phyloP scores from a whole-genome alignment of 2,888 invertebrate genomes.

The Argyra leucocephala region DNA sequence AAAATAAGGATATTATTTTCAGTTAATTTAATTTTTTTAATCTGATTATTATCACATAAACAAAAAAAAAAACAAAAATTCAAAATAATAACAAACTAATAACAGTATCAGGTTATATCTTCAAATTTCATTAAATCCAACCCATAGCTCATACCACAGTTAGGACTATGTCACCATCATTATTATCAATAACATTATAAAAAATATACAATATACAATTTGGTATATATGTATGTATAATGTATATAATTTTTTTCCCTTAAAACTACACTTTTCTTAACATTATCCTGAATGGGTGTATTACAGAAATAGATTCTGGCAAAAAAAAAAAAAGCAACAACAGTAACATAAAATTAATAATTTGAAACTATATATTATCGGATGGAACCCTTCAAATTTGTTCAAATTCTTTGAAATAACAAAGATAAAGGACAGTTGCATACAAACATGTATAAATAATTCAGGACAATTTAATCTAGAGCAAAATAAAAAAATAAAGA shows the following conservation, averaged over 20 bases:
- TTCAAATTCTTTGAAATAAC: too few relatives aligned
- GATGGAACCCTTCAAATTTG: background rate
- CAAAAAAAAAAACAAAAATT: background rate
- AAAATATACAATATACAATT: background rate
- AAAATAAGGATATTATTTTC: conserved; percentile 1
- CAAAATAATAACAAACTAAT: background rate
- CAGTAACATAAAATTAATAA: too few relatives aligned
- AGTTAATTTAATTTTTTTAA: background rate
- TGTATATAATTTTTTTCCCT: too few relatives aligned
- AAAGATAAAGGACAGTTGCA: too few relatives aligned
- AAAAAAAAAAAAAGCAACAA: too few relatives aligned
- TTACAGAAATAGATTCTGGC: too few relatives aligned
- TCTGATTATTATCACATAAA: background rate
- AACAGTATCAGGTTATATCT: background rate
- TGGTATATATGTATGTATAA: too few relatives aligned
- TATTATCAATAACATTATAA: background rate
- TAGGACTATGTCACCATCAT: background rate
- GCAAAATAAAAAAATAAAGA: too few relatives aligned
- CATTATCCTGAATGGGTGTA: background rate
- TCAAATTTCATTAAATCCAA: background rate
- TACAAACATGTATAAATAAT: too few relatives aligned
- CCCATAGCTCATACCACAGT: too few relatives aligned
- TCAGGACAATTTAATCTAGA: too few relatives aligned
- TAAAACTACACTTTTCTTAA: too few relatives aligned
- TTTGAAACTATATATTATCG: background rate